Evolutionary conservation across 64 coral and sea anemone species (phyloP), one percentile per base, ranked within the genome.

Genomic region (Montipora sp.): DNA sequence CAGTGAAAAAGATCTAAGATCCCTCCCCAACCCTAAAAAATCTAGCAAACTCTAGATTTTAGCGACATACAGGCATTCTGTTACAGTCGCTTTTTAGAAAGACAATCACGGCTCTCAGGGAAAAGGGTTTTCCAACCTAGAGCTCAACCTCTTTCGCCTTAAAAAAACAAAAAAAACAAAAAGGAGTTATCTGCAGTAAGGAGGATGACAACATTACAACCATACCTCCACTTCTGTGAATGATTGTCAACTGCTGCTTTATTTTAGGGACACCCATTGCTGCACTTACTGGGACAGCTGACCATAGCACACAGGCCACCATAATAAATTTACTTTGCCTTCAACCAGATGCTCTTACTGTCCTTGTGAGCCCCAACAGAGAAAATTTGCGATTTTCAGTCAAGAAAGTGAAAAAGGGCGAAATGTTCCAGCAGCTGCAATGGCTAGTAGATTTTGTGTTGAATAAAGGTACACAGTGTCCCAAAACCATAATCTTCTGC

Each of bases 321-420:
- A 85, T 85, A 59, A 58, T 18, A 21, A 45, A 49, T 7, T 22
- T 11, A 7, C 24, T 70, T 72, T 45, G 46, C 36, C 45, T 66
- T 49, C 18, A 87, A 73, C 11, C 24, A 66, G 48, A 83, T 48
- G 61, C 67, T 46, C 8, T 72, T 47, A 48, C 12, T 11, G 71
- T 94, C 24, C 84, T 84, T 90, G 75, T 90, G 5, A 94, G 93
- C 60, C 93, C 87, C 2, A 67, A 86, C 49, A 60, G 94, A 1
- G 7, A 75, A 47, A 90, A 95, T 49, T 4, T 95, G 6, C 19
- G 76, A 9, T 81, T 95, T 75, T 74, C 75, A 48, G 84, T 95
- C 7, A 87, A 44, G 5, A 95, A 91, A 91, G 59, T 14, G 8
- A 75, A 75, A 14, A 91, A 88, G 22, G 19, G 70, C 1, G 49